Evolutionary conservation across 2,797 vertebrate species (phyloP), one percentile per base, ranked within the genome.

Genomic region (Petrocephalus schoutedeni): DNA sequence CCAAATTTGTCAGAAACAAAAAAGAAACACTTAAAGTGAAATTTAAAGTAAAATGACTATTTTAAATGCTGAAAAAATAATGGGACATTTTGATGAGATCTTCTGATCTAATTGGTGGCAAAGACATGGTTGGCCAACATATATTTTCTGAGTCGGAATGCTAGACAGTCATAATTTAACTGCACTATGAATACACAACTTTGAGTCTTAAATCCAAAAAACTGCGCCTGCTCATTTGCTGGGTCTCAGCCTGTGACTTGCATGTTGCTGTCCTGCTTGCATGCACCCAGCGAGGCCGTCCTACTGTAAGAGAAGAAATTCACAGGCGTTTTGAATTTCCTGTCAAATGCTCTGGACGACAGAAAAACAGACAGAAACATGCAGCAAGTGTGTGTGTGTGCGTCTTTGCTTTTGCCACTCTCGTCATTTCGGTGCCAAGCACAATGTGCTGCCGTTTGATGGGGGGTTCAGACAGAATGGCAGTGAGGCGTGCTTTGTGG

Each of bases 391-490:
- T 74, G 28, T 74, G 67, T 41, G 67, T 16, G 61, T 23, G 21
- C 6, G 77, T 54, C n/a, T 84, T 54, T 84, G 82, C 45, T 23
- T n/a, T 23, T 84, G 51, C 82, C 49, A 83, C 59, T 54, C 45
- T 12, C n/a, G 4, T 21, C 21, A 10, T 84, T 23, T 54, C 21
- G 5, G 49, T n/a, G 19, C 74, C 19, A 28, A 80, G 74, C 45
- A n/a, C 19, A 84, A 84, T 54, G 82, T 84, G 82, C 51, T 16
- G 45, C 32, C 49, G 51, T 84, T 84, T 84, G 82, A 54, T 67
- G 82, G 4, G 45, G 23, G n/a, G 82, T 83, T 83, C 80, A 83
- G 80, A 54, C 10, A 28, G 51, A 84, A 54, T 54, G 45, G 82
- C n/a, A 51, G 21, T 28, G 51, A 54, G n/a, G 45, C 21, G 12